These are phyloP conservation scores for Rhinogobio ventralis DNA, from an alignment of 2,797 vertebrate genomes.

Conservation along the genomic window DNA sequence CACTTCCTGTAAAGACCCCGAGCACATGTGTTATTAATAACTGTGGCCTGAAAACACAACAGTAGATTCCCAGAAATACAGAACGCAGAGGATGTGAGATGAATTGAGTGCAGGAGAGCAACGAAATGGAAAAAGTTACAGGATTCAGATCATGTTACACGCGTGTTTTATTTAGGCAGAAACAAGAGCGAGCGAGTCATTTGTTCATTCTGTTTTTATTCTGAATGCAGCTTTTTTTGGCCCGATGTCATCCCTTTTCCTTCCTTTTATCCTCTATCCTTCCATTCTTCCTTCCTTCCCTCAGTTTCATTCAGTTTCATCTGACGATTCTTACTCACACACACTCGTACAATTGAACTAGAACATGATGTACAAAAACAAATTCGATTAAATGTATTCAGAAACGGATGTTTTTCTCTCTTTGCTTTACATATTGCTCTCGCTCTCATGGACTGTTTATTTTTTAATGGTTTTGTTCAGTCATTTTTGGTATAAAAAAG, in stretches of 20 bases:
- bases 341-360: not conserved
- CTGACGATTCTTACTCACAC: slow-evolving; percentile 26
- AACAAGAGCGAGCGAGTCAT: slow-evolving; percentile 32
- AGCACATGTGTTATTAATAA: slow-evolving; percentile 44
- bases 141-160: slow-evolving; percentile 9
- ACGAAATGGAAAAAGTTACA: slow-evolving; percentile 20
- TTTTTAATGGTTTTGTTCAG: not conserved
- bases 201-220: slow-evolving; percentile 50
- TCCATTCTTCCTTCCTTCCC: slow-evolving; percentile 82
- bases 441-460: not conserved
- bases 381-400: not conserved
- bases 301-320: slow-evolving; percentile 68
- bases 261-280: slow-evolving; percentile 77
- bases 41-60: slow-evolving; percentile 24
- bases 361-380: slow-evolving; percentile 44
- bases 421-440: slow-evolving; percentile 10
- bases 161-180: slow-evolving; percentile 18
- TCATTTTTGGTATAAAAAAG: not conserved
- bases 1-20: slow-evolving; percentile 16
- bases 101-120: slow-evolving; percentile 21
- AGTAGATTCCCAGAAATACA: slow-evolving; percentile 41
- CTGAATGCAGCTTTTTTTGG: slow-evolving; percentile 64
- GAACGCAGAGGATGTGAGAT: slow-evolving; percentile 44
- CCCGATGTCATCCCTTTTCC: slow-evolving; percentile 78
- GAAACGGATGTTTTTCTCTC: not conserved